Evolutionary conservation across 2,797 vertebrate genomes (phyloP), one percentile per base, ranked within the genome.

Genomic region (Macropodus opercularis): DNA sequence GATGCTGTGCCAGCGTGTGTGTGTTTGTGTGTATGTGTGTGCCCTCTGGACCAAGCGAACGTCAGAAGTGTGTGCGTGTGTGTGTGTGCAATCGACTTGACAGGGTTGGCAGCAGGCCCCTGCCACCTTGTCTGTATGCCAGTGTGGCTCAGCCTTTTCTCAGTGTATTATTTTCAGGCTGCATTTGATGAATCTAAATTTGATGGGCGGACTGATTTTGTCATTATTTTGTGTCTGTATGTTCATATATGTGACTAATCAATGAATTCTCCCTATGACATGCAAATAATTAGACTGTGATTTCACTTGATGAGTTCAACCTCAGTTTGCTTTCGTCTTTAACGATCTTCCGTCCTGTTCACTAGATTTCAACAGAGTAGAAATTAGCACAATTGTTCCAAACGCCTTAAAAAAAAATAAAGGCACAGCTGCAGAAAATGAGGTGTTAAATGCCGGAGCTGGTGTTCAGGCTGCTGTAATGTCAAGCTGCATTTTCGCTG

Each of bases 1-100:
- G 79, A 86, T 80, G 77, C 69, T 69, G 24, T 70, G 83, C 83
- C 85, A 83, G 68, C 69, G 40, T 63, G 72, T 80, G 68, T 80
- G 46, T 62, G 15, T 63, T 19, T 74, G 64, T 64, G 27, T 73
- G 41, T 63, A 21, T 27, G 22, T 70, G 49, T 61, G 46, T 59
- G 58, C 67, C 79, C 76, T 53, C 56, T 41, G 71, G 77, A 74
- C 72, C 26, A 31, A 61, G 43, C 47, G 70, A 84, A 71, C 66
- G 71, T 62, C 58, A 63, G 52, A 77, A 60, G 55, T 64, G 46
- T 73, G 50, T 54, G 48, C 69, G 24, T 72, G 43, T 54, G 21
- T 63, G 56, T 65, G 66, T 83, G 66, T 83, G 67, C 78, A 67
- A 84, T 86, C 47, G 61, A 67, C 68, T 71, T 85, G 86, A 84